These are phyloP conservation scores for Acipenser oxyrinchus DNA, from an alignment of 2,797 vertebrate genomes.

Conservation along the genomic window DNA sequence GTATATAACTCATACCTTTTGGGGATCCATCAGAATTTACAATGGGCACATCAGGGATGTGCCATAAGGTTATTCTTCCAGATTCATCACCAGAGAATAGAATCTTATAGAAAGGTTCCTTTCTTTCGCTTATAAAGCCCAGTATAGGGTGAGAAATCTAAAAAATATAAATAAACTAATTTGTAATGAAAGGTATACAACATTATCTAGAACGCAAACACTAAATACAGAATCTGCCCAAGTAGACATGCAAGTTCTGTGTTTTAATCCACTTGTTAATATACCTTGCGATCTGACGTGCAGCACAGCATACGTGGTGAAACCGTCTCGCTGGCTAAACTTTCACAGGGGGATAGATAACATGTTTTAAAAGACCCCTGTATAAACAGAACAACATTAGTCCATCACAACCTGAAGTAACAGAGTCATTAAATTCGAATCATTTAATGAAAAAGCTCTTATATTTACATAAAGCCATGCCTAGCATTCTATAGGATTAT, in stretches of 20 bases:
- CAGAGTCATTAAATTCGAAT: slow-evolving; percentile 13
- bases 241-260: not conserved
- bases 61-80: slow-evolving; percentile 62
- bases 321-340: slow-evolving; percentile 51
- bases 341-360: slow-evolving; percentile 40
- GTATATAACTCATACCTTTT: slow-evolving; percentile 43
- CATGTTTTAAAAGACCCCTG: slow-evolving; percentile 57
- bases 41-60: slow-evolving; percentile 61
- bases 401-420: slow-evolving; percentile 15
- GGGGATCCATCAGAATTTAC: slow-evolving; percentile 57
- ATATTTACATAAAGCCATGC: slow-evolving; percentile 7
- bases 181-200: not conserved
- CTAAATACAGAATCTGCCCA: not conserved
- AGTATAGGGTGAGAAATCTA: slow-evolving; percentile 34
- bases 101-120: slow-evolving; percentile 67
- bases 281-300: slow-evolving; percentile 25
- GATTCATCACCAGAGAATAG: slow-evolving; percentile 61
- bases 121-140: slow-evolving; percentile 65
- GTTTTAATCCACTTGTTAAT: not conserved
- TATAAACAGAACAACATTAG: slow-evolving; percentile 6
- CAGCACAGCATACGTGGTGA: slow-evolving; percentile 59
- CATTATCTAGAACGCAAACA: not conserved
- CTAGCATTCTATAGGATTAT: slow-evolving; percentile 15
- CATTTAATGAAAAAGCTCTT: slow-evolving; percentile 14
- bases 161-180: not conserved